phyloP scores from a whole-genome alignment of 2,888 invertebrate genomes.

The Drosophila kambysellisi region DNA sequence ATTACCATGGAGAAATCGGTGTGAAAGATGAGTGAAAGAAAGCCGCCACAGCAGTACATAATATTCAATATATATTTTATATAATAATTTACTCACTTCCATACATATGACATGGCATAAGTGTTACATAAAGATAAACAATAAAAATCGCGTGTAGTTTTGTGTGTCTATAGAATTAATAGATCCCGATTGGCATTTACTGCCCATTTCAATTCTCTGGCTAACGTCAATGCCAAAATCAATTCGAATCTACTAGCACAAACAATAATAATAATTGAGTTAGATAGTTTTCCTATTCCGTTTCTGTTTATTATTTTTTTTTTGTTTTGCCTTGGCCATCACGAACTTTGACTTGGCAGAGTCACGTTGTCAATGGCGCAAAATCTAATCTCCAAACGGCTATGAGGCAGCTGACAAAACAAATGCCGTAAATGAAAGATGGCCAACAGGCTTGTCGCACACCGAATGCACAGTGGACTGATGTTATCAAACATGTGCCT shows the following conservation, averaged over 20 bases:
- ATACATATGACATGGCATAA: not conserved
- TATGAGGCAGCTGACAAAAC: constrained; percentile 69
- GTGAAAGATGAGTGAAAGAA: not conserved
- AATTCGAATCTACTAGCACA: constrained; percentile 42
- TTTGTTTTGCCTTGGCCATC: constrained; percentile 25
- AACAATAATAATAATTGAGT: constrained; percentile 79
- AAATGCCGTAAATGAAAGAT: constrained; percentile 75
- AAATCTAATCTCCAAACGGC: constrained; percentile 69
- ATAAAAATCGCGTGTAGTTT: not conserved
- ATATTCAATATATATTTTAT: not conserved
- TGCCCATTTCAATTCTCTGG: constrained; percentile 53
- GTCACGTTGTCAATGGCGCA: constrained; percentile 64
- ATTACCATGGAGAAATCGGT: not conserved
- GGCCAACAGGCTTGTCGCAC: constrained; percentile 58
- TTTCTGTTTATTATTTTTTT: constrained; percentile 15
- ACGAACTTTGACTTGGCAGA: constrained; percentile 33
- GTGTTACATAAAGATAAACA: too few relatives aligned
- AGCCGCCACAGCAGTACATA: not conserved
- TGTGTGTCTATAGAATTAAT: not conserved
- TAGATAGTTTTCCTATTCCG: constrained; percentile 48
- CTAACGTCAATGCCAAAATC: constrained; percentile 45
- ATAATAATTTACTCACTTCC: not conserved
- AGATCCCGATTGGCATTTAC: constrained; percentile 27
- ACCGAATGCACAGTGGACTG: constrained; percentile 37
- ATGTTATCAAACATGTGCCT: not conserved